Evolutionary conservation across 64 coral and sea anemone species (phyloP), one percentile per base, ranked within the genome.

Genomic region (Dendronephthya gigantea): DNA sequence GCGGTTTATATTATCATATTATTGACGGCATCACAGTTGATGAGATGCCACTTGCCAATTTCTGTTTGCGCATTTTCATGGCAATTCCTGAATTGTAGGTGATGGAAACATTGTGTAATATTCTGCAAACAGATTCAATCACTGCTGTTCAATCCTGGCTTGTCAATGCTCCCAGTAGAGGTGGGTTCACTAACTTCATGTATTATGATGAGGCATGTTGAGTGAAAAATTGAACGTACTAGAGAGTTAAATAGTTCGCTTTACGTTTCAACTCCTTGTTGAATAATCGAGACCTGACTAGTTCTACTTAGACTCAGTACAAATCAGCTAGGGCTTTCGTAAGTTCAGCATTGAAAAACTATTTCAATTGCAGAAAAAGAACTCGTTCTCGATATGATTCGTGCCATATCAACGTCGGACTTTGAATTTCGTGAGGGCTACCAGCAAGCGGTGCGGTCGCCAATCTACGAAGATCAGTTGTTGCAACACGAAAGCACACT

Each of bases 311-410:
- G n/a, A n/a, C n/a, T n/a, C n/a, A n/a, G n/a, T n/a, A n/a, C n/a
- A n/a, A n/a, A n/a, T n/a, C n/a, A n/a, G n/a, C n/a, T n/a, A n/a
- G n/a, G n/a, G n/a, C n/a, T n/a, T n/a, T n/a, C 1, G 1, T 52
- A 2, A 52, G 8, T 52, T 1, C 50, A 16, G 1, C 23, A 52
- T 8, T 22, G 16, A 50, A 50, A 50, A 50, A 62, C 25, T 62
- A 6, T 19, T 62, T 62, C 55, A 62, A n/a, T 62, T 28, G n/a
- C 16, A 93, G 95, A 98, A 50, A 98, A 98, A 84, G 95, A 98
- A 84, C 68, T 98, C 62, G 95, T 98, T 29, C 56, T 98, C 29
- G 95, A 98, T 34, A 98, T 98, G 95, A 91, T 98, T 9, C 92
- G 95, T 22, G 95, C 95, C 58, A 90, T 98, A 12, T 91, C 92